Percentiles rank a stretch among this genome's conserved stretches.
These are phyloP conservation scores for Rhagoletis zephyria DNA, from an alignment of 1,140 invertebrate genomes.

Conservation along the genomic window DNA sequence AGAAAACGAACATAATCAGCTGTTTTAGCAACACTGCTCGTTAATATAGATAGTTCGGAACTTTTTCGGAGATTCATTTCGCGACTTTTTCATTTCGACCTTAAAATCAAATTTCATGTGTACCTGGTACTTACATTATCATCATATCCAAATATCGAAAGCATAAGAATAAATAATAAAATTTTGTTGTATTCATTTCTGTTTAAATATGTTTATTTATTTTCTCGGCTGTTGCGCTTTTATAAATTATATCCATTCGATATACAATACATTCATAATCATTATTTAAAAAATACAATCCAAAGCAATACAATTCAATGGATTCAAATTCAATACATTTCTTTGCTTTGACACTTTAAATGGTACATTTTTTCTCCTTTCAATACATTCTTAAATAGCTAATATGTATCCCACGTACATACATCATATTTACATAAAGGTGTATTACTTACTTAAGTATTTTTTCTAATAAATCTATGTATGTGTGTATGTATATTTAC, in stretches of 20 bases:
- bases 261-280: not conserved
- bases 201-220: constrained; percentile 30
- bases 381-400: not conserved
- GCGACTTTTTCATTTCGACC: too few species aligned
- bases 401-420: not conserved
- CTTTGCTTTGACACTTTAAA: constrained; percentile 32
- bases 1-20: too few species aligned
- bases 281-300: too few species aligned
- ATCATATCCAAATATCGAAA: too few species aligned
- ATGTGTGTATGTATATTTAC: too few species aligned
- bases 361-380: not conserved
- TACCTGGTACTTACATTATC: too few species aligned
- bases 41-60: too few species aligned
- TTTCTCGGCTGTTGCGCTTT: constrained; percentile 22
- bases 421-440: not conserved
- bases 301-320: constrained; percentile 30
- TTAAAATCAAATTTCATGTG: too few species aligned
- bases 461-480: too few species aligned
- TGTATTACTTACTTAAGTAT: not conserved
- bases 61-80: too few species aligned
- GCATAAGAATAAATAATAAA: not conserved
- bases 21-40: too few species aligned
- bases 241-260: constrained; percentile 19
- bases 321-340: constrained; percentile 26
- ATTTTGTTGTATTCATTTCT: not conserved